Evolutionary conservation across 2,797 vertebrate species (phyloP).

Genomic region (Phylloscopus collybita): DNA sequence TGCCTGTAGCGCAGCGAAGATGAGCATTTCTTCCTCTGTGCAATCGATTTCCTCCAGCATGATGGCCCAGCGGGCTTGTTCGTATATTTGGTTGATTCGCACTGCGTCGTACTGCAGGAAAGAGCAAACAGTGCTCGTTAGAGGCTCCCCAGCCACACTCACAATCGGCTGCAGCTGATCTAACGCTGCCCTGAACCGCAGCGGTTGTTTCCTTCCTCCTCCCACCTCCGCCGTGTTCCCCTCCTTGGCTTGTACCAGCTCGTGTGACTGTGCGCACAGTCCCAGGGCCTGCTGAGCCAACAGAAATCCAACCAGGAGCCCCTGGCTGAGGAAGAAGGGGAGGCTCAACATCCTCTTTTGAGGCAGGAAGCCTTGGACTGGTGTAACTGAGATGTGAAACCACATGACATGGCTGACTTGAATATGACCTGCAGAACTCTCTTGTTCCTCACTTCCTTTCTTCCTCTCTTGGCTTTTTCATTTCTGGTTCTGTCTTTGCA

Average conservation of each 20-base stretch:
- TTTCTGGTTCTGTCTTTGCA: background rate
- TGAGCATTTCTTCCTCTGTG: constrained; percentile 97
- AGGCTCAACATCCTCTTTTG: background rate
- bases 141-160: background rate
- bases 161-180: background rate
- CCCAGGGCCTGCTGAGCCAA: background rate
- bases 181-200: background rate
- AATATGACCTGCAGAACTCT: background rate
- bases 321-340: background rate
- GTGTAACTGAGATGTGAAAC: background rate
- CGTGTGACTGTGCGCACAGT: fast-evolving
- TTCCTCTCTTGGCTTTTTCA: background rate
- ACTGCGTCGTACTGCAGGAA: constrained; percentile 90
- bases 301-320: background rate
- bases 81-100: constrained; percentile 96
- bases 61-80: constrained; percentile 96
- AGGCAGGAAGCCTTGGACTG: background rate
- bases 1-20: constrained; percentile 97
- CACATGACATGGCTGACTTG: fast-evolving
- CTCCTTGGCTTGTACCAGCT: background rate
- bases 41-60: constrained; percentile 96
- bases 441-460: background rate
- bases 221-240: background rate
- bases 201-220: background rate
- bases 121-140: background rate